Conservation (phyloP, 2,113 vertebrate species). For the Grammomys dolichurus region DNA sequence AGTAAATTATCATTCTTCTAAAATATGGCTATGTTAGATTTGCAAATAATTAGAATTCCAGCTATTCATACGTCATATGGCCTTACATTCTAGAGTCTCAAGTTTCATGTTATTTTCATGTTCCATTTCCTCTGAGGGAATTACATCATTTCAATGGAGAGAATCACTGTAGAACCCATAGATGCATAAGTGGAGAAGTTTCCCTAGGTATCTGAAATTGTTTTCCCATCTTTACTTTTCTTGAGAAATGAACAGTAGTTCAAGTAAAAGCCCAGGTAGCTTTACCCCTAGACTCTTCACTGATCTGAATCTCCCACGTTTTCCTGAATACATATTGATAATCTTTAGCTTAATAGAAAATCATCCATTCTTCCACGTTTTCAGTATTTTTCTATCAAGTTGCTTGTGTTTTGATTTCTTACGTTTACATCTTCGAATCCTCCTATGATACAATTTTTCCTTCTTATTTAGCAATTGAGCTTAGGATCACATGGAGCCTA, state of each 20-base stretch:
- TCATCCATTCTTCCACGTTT: neutral
- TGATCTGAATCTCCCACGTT: neutral
- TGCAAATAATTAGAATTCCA: neutral
- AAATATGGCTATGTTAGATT: neutral
- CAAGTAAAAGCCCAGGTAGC: neutral
- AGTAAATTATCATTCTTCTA: neutral
- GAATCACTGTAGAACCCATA: no score
- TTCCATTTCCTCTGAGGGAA: neutral
- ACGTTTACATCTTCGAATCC: neutral
- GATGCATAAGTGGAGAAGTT: no score
- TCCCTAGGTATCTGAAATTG: neutral
- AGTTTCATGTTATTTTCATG: neutral
- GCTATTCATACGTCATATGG: neutral
- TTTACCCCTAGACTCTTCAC: neutral
- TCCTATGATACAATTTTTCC: neutral
- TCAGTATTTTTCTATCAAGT: neutral
- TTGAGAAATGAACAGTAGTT: neutral
- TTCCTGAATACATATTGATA: neutral
- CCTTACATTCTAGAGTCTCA: neutral
- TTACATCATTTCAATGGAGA: neutral
- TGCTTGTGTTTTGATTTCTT: neutral
- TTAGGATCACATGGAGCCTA: neutral
- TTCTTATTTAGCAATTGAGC: neutral
- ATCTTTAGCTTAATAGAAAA: neutral
- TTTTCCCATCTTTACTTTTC: neutral